These are phyloP conservation scores for Eumeta japonica DNA, from an alignment of 1,140 invertebrate species.

Conservation along the genomic window DNA sequence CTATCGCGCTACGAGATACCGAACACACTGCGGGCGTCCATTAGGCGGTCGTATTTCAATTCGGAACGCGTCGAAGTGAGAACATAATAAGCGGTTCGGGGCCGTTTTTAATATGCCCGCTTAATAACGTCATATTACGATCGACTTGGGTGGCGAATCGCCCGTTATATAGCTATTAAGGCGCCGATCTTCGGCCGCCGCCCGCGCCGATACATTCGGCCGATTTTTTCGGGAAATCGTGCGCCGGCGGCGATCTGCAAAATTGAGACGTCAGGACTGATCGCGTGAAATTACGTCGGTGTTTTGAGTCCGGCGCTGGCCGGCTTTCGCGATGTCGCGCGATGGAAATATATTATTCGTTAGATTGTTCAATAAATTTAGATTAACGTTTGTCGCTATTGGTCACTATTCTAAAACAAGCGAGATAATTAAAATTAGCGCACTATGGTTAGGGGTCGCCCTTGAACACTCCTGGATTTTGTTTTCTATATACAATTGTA, in stretches of 20 bases:
- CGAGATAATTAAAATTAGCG: no score
- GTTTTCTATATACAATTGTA: no score
- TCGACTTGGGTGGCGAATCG: constrained; percentile 56
- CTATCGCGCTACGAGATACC: constrained; percentile 16
- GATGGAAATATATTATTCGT: constrained; percentile 5
- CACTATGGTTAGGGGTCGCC: no score
- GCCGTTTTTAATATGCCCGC: constrained; percentile 56
- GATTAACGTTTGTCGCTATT: no score
- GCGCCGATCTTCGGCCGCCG: no score
- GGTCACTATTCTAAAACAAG: no score
- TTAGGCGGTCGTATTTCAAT: constrained; percentile 52
- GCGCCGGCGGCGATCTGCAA: constrained; percentile 44
- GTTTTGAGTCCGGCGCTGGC: constrained; percentile 40
- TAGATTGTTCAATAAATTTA: no score
- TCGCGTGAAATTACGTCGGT: constrained; percentile 57
- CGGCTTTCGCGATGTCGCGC: no score
- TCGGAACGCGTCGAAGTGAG: constrained; percentile 46
- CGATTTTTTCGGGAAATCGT: constrained; percentile 55
- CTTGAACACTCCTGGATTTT: no score
- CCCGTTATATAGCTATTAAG: no score
- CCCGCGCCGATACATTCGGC: constrained; percentile 55
- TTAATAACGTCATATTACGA: constrained; percentile 56
- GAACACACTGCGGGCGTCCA: constrained; percentile 34
- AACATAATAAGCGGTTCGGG: constrained; percentile 54
- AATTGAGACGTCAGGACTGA: constrained; percentile 57